Conservation (phyloP, 1,140 invertebrate genomes). For the Sycobia sp. region DNA sequence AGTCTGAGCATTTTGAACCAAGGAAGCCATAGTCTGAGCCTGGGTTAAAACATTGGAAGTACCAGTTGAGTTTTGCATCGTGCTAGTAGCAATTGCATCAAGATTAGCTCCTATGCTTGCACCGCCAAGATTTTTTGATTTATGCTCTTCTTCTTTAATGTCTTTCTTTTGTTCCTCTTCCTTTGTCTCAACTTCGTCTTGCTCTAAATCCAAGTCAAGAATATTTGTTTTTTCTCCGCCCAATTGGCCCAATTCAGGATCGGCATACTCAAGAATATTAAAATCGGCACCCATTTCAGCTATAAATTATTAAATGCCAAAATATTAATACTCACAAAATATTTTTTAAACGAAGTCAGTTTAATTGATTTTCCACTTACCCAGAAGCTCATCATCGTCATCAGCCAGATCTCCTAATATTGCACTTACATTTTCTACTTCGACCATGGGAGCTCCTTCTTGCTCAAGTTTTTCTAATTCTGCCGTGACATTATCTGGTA, state of each 20-base stretch:
- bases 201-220: conserved; percentile 79
- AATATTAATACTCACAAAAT: conserved; percentile 9
- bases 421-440: conserved; percentile 75
- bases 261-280: conserved; percentile 94
- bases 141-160: conserved; percentile 52
- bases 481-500: conserved; percentile 79
- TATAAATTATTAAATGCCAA: conserved; percentile 49
- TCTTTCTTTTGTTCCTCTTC: conserved; percentile 65
- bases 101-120: conserved; percentile 35
- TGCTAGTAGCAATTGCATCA: conserved; percentile 38
- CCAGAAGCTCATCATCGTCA: conserved; percentile 85
- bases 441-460: conserved; percentile 69
- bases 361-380: conserved; percentile 53
- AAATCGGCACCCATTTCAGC: conserved; percentile 92
- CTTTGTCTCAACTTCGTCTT: conserved; percentile 66
- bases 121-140: conserved; percentile 43
- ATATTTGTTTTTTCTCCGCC: conserved; percentile 77
- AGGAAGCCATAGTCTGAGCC: conserved; percentile 39
- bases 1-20: conserved; percentile 40
- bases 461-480: conserved; percentile 82
- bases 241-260: conserved; percentile 87
- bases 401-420: conserved; percentile 81
- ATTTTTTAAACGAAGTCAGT: conserved; percentile 23
- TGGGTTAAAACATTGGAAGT: conserved; percentile 41
- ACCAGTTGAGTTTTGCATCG: conserved; percentile 42